These are phyloP conservation scores for Todiramphus saurophagus DNA, from an alignment of 2,113 vertebrate species.

Conservation along the genomic window DNA sequence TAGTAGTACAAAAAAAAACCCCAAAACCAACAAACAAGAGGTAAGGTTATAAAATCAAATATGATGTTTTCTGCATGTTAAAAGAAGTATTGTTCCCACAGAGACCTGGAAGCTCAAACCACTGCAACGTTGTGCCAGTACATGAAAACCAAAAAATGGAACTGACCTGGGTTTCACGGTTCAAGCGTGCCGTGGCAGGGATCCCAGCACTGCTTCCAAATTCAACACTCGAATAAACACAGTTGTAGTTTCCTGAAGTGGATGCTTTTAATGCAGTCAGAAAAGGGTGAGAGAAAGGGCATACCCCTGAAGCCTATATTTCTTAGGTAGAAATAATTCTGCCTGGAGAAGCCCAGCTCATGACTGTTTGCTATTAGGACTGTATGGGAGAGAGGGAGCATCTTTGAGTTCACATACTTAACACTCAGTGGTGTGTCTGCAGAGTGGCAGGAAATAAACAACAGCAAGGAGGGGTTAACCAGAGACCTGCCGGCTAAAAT, in stretches of 20 bases:
- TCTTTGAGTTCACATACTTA: constrained; percentile 49
- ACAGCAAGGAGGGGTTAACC: constrained; percentile 29
- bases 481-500: constrained; percentile 48
- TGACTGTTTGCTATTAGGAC: constrained; percentile 24
- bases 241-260: constrained; percentile 37
- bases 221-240: constrained; percentile 42
- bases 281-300: constrained; percentile 54
- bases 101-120: constrained; percentile 5
- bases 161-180: constrained; percentile 51
- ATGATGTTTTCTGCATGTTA: constrained; percentile 38
- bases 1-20: not conserved
- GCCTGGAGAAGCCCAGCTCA: constrained; percentile 16
- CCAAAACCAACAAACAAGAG: not conserved
- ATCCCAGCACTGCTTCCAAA: constrained; percentile 26
- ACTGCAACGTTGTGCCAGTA: not conserved
- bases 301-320: constrained; percentile 7
- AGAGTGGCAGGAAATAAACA: constrained; percentile 37
- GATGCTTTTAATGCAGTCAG: constrained; percentile 48
- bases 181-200: constrained; percentile 21
- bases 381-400: not conserved
- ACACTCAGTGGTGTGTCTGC: constrained; percentile 39
- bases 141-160: constrained; percentile 52
- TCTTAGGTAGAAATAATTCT: constrained; percentile 32
- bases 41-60: constrained; percentile 46
- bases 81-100: constrained; percentile 1